phyloP scores from a whole-genome alignment of 1,140 invertebrate genomes.

The Leptinotarsa undecemlineata region DNA sequence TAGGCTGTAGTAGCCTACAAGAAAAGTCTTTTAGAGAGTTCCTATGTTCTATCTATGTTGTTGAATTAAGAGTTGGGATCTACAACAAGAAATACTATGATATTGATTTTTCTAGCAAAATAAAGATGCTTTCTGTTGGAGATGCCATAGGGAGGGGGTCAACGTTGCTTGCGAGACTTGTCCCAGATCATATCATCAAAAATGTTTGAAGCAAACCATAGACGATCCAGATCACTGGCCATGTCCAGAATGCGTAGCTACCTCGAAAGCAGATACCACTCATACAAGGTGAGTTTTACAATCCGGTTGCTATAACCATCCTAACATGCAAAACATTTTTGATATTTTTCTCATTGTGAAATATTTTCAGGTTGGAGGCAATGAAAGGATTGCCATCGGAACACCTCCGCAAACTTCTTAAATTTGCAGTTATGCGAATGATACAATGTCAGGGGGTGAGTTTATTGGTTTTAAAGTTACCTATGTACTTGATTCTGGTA shows the following conservation, averaged over 20 bases:
- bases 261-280: constrained; percentile 78
- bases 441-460: constrained; percentile 72
- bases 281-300: constrained; percentile 57
- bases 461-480: not conserved
- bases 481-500: no score
- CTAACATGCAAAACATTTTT: no score
- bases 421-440: constrained; percentile 75
- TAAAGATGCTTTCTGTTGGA: constrained; percentile 85
- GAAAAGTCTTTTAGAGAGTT: no score
- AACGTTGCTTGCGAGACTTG: constrained; percentile 78
- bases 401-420: constrained; percentile 74
- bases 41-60: no score
- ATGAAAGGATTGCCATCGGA: constrained; percentile 75
- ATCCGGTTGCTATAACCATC: not conserved
- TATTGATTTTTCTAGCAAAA: constrained; percentile 39
- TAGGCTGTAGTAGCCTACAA: no score
- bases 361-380: constrained; percentile 65
- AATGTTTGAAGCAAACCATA: constrained; percentile 67
- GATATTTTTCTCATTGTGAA: not conserved
- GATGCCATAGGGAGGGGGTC: constrained; percentile 74
- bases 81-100: no score
- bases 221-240: constrained; percentile 72
- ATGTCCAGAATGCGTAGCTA: constrained; percentile 82
- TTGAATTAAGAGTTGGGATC: no score
- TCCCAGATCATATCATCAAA: constrained; percentile 81